A percentile compares a stretch with the other conserved stretches of the same genome.
These are phyloP conservation scores for Clarias macrocephalus DNA, from an alignment of 2,113 vertebrate genomes.

Conservation along the genomic window DNA sequence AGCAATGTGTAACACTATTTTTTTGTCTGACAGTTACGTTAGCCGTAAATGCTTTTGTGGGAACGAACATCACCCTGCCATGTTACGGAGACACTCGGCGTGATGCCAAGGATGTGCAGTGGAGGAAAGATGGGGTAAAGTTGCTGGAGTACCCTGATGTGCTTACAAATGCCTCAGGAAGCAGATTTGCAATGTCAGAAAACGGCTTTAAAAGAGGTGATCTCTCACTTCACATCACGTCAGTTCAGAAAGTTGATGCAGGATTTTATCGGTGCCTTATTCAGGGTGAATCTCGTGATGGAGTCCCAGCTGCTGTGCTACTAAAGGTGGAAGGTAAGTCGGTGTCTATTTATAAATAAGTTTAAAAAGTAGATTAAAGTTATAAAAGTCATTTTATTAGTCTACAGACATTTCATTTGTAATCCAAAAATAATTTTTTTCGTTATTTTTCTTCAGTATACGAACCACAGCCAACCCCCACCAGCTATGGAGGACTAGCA, in stretches of 20 bases:
- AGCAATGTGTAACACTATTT: background rate
- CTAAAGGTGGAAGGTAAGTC: slow-evolving; percentile 2
- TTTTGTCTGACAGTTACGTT: background rate
- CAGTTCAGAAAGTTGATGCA: background rate
- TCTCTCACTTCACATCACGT: background rate
- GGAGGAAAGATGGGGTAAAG: background rate
- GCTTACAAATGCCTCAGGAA: too few relatives aligned
- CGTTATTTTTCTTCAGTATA: background rate
- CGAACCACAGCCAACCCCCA: too few relatives aligned
- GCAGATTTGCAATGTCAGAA: background rate
- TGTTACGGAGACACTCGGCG: slow-evolving; percentile 15
- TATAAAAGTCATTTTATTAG: background rate
- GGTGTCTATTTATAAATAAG: too few relatives aligned
- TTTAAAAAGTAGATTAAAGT: too few relatives aligned
- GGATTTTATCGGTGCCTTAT: slow-evolving; percentile 7
- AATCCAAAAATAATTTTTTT: background rate
- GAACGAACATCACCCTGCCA: background rate
- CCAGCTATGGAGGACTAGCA: background rate
- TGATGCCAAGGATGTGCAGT: slow-evolving; percentile 1
- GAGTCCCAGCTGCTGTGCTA: slow-evolving; percentile 18
- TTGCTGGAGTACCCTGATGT: background rate
- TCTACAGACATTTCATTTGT: background rate
- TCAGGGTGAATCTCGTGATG: background rate
- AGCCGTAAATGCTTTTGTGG: background rate
- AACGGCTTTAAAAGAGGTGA: background rate